Evolutionary conservation across 2,888 invertebrate species (phyloP), one percentile per base, ranked within the genome.

Genomic region (Epinotia nisella): DNA sequence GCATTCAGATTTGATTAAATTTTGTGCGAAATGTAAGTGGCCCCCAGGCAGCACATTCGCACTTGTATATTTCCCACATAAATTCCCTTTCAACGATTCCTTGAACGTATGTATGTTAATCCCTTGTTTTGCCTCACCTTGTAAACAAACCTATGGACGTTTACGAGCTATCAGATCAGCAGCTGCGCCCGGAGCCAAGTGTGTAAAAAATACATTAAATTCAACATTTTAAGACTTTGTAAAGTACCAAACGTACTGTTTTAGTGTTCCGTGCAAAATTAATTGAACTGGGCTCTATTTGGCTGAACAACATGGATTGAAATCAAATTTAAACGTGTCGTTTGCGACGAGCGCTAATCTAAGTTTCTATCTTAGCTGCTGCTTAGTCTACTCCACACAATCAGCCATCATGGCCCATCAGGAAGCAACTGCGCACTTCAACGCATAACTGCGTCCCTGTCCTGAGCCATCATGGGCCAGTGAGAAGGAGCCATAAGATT

Each of bases 121-220:
- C 59, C 73, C 24, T 64, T 69, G 73, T 73, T 73, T 69, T 69
- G 51, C 41, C 53, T 9, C 64, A 53, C 19, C 41, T 69, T 59
- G 59, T 69, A 73, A 73, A 69, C 73, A 64, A 58, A 58, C 5
- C 58, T 73, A 73, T 49, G 59, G 73, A 69, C 73, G 7, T 73
- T 73, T 64, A 73, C 69, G 72, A 73, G 24, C 51, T 58, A 64
- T 56, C 56, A 45, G 51, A 64, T 68, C 56, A 72, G 72, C 61
- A 68, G 72, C 49, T n/a, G 49, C 4, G 68, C 53, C 11, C 64
- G 1, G 21, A 45, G 73, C 68, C 62, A 69, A 69, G n/a, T 64
- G 53, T 58, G 64, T 69, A 69, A 73, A 73, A 64, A 73, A 62
- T 64, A 19, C 59, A 73, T 69, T 56, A 69, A 73, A 64, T 56